Percentiles rank a stretch among this genome's conserved stretches.
phyloP scores from a whole-genome alignment of 1,140 invertebrate species.

The Listronotus bonariensis region DNA sequence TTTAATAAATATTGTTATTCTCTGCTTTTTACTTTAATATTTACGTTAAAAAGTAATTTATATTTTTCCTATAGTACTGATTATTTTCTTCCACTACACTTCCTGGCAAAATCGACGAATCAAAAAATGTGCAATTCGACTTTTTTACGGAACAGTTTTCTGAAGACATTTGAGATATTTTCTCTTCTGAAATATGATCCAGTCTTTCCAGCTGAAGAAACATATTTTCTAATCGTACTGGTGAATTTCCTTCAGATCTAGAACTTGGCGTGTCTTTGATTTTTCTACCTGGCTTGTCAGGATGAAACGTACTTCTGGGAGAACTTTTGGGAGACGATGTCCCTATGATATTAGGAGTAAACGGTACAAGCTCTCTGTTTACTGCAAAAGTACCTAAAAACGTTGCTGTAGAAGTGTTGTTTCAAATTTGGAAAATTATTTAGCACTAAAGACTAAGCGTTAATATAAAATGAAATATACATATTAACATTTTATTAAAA shows the following conservation, averaged over 20 bases:
- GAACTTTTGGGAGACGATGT: constrained; percentile 13
- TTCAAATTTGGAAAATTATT: too few relatives aligned
- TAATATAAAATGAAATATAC: too few relatives aligned
- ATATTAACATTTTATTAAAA: too few relatives aligned
- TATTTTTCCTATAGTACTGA: not conserved
- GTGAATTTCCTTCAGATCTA: constrained; percentile 12
- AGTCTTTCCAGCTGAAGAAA: constrained; percentile 3
- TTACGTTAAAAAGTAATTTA: too few relatives aligned
- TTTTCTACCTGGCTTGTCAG: too few relatives aligned
- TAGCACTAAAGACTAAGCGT: too few relatives aligned
- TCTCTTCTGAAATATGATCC: constrained; percentile 26
- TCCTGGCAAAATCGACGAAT: not conserved
- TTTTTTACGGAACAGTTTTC: constrained; percentile 17
- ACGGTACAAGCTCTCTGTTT: constrained; percentile 27
- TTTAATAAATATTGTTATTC: too few relatives aligned
- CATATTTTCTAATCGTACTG: not conserved
- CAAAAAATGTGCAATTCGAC: constrained; percentile 3
- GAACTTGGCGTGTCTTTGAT: not conserved
- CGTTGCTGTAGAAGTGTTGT: too few relatives aligned
- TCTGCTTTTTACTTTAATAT: too few relatives aligned
- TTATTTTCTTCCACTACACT: not conserved
- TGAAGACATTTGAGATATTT: constrained; percentile 5
- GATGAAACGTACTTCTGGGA: not conserved
- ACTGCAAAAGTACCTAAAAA: constrained; percentile 26
- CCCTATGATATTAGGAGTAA: not conserved